Evolutionary conservation across 2,888 invertebrate genomes (phyloP).

Genomic region (Muschampia plurimacula): DNA sequence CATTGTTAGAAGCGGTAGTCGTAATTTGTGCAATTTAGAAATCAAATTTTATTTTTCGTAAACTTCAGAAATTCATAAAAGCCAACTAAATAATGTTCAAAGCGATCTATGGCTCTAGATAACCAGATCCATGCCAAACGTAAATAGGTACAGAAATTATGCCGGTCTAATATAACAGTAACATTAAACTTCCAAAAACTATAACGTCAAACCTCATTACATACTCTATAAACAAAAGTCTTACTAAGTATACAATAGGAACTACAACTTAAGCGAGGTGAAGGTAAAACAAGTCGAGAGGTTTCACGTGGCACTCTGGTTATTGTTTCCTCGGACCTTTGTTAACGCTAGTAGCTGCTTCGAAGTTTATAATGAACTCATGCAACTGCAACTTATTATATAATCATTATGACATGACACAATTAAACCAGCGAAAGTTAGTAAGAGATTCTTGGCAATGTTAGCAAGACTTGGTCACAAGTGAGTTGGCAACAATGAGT

Average conservation of each 20-base stretch:
- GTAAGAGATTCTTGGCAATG: not conserved
- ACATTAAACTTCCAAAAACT: not conserved
- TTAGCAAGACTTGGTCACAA: not conserved
- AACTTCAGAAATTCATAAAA: too few species aligned
- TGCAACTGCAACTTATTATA: constrained; percentile 14
- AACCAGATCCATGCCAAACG: too few species aligned
- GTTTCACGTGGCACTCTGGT: not conserved
- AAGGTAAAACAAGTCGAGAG: not conserved
- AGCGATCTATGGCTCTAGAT: too few species aligned
- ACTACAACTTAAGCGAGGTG: not conserved
- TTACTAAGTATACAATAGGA: not conserved
- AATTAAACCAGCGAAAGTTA: constrained; percentile 7
- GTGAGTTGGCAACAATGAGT: not conserved
- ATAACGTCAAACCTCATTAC: not conserved
- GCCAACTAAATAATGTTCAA: too few species aligned
- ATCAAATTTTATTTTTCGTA: too few species aligned
- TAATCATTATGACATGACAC: constrained; percentile 25
- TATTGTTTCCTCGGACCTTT: constrained; percentile 17
- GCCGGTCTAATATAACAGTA: not conserved
- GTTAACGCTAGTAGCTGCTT: constrained; percentile 20
- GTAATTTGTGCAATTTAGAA: too few species aligned
- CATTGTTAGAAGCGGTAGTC: too few species aligned
- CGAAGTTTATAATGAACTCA: constrained; percentile 35
- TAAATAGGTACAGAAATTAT: too few species aligned
- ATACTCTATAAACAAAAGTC: not conserved